Base-by-base conservation (phyloP, 2,113 vertebrate species). In the Echinops telfairi region DNA sequence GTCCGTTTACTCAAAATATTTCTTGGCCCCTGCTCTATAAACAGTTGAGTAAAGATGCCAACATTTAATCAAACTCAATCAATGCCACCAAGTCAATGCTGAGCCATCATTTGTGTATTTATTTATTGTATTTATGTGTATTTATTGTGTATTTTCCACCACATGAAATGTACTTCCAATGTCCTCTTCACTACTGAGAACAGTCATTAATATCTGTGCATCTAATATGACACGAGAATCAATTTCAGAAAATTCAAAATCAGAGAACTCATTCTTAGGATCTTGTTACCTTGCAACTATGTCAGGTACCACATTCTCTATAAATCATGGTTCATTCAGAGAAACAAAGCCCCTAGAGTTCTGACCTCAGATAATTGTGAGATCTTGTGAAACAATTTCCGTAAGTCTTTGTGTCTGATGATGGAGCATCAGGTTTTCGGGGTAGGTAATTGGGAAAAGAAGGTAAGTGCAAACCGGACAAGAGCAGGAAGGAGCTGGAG, bases 1-100 rank as follows among this genome's bases (percentile, higher is more conserved):
- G 6, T 86, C 62, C 43, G 62, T 82, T 95, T 80, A 53, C 23
- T 93, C 40, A 94, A 82, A 90, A 62, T 33, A 1, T 73, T 40
- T 58, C 10, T 62, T 57, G 10, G 31, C 27, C 25, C 33, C 22
- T 89, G 1, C 27, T 81, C 60, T 64, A 2, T 25, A 66, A 78
- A 38, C n/a, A 76, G 75, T 86, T 86, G 66, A 57, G 68, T 73
- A 87, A 87, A 92, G 60, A 27, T 31, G 9, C 76, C 36, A 70
- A 29, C 1, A 1, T 62, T 19, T 62, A 62, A 62, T 62, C 22
- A 62, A 60, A 60, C 58, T 60, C 22, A 20, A 23, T 62, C 60
- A 62, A 62, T 62, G 60, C 60, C 60, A 62, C 22, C 60, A 62
- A 62, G 58, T 81, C 71, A 31, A 22, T 76, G 25, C 2, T 57